A percentile compares a stretch with the other conserved stretches of the same genome.
Conservation (phyloP, 2,888 invertebrate genomes). For the Desoria tigrina region DNA sequence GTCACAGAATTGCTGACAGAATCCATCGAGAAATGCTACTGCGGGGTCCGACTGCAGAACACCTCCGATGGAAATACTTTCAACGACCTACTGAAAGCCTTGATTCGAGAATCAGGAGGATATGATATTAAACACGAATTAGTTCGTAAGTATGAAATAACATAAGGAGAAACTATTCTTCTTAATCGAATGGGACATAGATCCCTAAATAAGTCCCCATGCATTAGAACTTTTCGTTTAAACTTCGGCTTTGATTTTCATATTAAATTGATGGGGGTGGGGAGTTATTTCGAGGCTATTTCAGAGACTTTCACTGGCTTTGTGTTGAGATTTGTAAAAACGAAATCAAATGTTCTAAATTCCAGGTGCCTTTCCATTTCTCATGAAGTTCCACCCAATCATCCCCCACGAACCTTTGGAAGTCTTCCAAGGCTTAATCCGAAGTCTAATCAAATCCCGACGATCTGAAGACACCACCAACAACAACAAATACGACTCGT, state of each 20-base stretch:
- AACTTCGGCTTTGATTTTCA: no score
- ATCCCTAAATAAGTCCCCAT: no score
- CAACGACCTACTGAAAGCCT: conserved; percentile 13
- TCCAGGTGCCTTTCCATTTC: conserved; percentile 28
- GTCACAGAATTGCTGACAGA: conserved; percentile 14
- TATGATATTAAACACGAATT: conserved; percentile 15
- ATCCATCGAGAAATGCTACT: conserved; percentile 24
- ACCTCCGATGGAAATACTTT: conserved; percentile 6
- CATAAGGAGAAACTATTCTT: no score
- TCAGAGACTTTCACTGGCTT: no score
- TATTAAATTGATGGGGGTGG: no score
- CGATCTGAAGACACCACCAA: neutral
- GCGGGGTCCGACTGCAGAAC: conserved; percentile 21
- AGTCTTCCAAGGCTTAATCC: conserved; percentile 1
- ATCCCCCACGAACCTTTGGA: conserved; percentile 16
- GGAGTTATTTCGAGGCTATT: no score
- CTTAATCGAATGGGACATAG: no score
- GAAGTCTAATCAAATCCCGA: neutral
- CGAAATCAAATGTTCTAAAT: no score
- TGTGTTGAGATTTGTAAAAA: no score
- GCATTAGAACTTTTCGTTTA: no score
- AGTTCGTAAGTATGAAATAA: conserved; percentile 6
- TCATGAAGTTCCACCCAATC: conserved; percentile 18
- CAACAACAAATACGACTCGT: no score
- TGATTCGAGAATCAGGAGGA: conserved; percentile 9